These are phyloP conservation scores for Pollenia amentaria DNA, from an alignment of 2,888 invertebrate species.

Conservation along the genomic window DNA sequence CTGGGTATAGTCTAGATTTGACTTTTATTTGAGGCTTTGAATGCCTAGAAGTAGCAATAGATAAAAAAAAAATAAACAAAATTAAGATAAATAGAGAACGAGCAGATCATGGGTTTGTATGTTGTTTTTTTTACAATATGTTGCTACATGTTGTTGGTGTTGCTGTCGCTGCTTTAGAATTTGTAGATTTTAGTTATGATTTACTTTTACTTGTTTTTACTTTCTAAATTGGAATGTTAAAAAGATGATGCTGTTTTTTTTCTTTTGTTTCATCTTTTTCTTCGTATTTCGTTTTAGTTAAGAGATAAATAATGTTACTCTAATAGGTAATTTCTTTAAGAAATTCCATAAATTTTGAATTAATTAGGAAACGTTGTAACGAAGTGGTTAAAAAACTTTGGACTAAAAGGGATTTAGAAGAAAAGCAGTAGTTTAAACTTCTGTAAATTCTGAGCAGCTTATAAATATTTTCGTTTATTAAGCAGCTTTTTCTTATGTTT, in stretches of 20 bases:
- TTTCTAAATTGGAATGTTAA: slow-evolving; percentile 70
- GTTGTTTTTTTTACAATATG: slow-evolving; percentile 12
- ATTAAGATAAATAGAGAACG: slow-evolving; percentile 18
- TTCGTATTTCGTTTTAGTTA: neutral
- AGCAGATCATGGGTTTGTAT: neutral
- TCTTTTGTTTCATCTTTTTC: neutral
- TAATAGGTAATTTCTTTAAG: neutral
- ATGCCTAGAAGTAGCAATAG: neutral
- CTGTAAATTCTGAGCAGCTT: too few species aligned
- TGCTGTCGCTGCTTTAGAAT: slow-evolving; percentile 7
- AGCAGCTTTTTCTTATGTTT: neutral
- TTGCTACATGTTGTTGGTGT: slow-evolving; percentile 14
- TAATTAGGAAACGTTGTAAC: too few species aligned
- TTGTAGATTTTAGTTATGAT: slow-evolving; percentile 34
- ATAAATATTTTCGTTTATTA: too few species aligned
- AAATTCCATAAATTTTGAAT: neutral
- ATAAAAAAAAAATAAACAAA: neutral
- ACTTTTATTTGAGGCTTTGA: too few species aligned
- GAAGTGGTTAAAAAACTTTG: too few species aligned
- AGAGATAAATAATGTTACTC: neutral
- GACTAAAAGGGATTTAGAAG: too few species aligned
- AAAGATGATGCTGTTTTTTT: slow-evolving; percentile 14
- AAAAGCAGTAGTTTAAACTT: too few species aligned
- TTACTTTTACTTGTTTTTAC: slow-evolving; percentile 68
- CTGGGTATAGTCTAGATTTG: too few species aligned